Evolutionary conservation across 2,888 invertebrate genomes (phyloP).

Genomic region (Steinernema carpocapsae): DNA sequence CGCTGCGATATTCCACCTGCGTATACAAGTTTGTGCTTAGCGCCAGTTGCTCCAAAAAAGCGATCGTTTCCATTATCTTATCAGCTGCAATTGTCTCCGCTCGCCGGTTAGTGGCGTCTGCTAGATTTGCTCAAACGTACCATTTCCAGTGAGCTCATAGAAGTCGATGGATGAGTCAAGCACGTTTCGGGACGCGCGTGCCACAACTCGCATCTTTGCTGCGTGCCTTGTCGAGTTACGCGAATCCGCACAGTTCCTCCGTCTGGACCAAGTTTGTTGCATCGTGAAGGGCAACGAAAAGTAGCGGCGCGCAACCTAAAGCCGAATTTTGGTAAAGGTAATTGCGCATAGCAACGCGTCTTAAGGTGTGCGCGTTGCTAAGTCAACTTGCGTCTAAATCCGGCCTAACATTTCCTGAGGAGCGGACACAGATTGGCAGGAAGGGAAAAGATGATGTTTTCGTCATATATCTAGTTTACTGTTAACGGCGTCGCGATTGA

Average conservation of each 20-base stretch:
- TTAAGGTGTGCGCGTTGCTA: slow-evolving; percentile 27
- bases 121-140: background rate
- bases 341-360: slow-evolving; percentile 32
- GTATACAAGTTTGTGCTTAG: slow-evolving; percentile 27
- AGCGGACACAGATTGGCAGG: no score
- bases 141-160: slow-evolving; percentile 27
- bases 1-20: background rate
- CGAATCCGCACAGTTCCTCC: no score
- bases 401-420: no score
- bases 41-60: slow-evolving; percentile 31
- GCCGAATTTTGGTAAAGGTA: slow-evolving; percentile 14
- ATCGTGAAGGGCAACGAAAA: no score
- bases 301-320: background rate
- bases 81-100: slow-evolving; percentile 26
- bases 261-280: no score
- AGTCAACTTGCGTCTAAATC: slow-evolving; percentile 6
- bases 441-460: no score
- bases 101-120: background rate
- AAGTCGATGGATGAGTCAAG: slow-evolving; percentile 16
- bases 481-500: no score
- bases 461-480: no score
- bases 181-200: background rate
- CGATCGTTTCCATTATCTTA: slow-evolving; percentile 33
- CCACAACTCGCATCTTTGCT: no score
- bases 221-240: no score